Evolutionary conservation across 2,888 invertebrate genomes (phyloP).

Genomic region (Temnothorax rugatulus): DNA sequence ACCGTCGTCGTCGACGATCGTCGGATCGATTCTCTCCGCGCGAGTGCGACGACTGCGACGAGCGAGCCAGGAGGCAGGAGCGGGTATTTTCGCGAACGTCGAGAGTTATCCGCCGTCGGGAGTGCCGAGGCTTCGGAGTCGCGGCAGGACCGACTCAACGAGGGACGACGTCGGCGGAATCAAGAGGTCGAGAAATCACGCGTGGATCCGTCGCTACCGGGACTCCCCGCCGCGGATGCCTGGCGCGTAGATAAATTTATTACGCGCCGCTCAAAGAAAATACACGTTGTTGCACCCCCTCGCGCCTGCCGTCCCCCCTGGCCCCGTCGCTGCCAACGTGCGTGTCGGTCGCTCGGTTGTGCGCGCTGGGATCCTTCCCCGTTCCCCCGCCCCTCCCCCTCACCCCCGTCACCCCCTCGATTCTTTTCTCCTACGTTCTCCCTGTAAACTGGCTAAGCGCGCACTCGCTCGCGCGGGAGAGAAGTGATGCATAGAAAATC

Average conservation of each 20-base stretch:
- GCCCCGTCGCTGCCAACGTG: neutral
- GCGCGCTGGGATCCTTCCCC: neutral
- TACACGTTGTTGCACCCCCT: slow-evolving; percentile 73
- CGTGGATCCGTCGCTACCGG: neutral
- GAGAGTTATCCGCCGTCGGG: neutral
- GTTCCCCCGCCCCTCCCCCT: neutral
- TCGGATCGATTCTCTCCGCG: neutral
- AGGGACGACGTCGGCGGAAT: neutral
- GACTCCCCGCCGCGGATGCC: slow-evolving; percentile 62
- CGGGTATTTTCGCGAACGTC: neutral
- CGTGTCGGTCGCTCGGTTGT: slow-evolving; percentile 57
- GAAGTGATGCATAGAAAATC: slow-evolving; percentile 75
- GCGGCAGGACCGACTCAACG: neutral
- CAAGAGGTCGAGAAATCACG: neutral
- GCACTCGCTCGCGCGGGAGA: slow-evolving; percentile 65
- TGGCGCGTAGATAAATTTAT: slow-evolving; percentile 78
- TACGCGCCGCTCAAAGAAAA: slow-evolving; percentile 81
- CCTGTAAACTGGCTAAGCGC: neutral
- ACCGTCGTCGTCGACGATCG: neutral
- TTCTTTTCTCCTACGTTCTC: neutral
- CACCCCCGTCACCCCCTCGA: neutral
- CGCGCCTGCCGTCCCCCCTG: slow-evolving; percentile 42
- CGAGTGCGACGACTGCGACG: neutral
- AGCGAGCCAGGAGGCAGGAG: neutral
- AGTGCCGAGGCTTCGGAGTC: neutral